Evolutionary conservation across 92 coral and sea anemone genomes (phyloP).

Genomic region (Phenganax marumi): DNA sequence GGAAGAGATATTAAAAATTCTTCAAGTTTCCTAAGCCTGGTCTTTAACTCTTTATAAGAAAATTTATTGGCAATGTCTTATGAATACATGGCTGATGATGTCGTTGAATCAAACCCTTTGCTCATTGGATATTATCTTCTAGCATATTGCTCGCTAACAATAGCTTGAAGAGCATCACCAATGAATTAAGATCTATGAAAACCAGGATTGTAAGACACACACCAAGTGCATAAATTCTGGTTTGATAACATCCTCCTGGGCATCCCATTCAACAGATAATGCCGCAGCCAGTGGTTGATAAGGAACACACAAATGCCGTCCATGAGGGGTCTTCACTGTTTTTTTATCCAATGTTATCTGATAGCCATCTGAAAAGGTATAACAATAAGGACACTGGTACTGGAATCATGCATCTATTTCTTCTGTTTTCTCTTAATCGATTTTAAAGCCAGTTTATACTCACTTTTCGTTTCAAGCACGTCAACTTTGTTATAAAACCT

Average conservation of each 20-base stretch:
- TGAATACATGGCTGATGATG: too few species aligned
- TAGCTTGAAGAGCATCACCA: too few species aligned
- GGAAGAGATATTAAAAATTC: not conserved
- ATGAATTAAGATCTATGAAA: not conserved
- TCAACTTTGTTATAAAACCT: slow-evolving; percentile 82
- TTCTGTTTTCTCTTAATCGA: not conserved
- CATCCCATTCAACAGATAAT: slow-evolving; percentile 91
- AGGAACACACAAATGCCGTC: slow-evolving; percentile 67
- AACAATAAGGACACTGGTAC: not conserved
- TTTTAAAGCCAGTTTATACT: slow-evolving; percentile 3
- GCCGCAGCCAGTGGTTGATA: slow-evolving; percentile 83
- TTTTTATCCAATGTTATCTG: slow-evolving; percentile 79
- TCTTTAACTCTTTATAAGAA: too few species aligned
- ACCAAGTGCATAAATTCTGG: slow-evolving; percentile 91
- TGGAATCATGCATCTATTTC: too few species aligned
- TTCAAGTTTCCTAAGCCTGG: not conserved
- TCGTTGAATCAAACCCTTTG: too few species aligned
- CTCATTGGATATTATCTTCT: too few species aligned
- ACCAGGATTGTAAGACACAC: not conserved
- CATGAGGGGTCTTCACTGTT: slow-evolving; percentile 85
- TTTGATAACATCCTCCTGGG: slow-evolving; percentile 76
- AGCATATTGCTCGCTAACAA: too few species aligned
- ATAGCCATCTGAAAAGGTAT: slow-evolving; percentile 64
- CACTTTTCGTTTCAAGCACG: slow-evolving; percentile 68
- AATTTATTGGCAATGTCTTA: too few species aligned